phyloP scores from a whole-genome alignment of 92 coral and sea anemone species.

The Phymanthus crucifer region DNA sequence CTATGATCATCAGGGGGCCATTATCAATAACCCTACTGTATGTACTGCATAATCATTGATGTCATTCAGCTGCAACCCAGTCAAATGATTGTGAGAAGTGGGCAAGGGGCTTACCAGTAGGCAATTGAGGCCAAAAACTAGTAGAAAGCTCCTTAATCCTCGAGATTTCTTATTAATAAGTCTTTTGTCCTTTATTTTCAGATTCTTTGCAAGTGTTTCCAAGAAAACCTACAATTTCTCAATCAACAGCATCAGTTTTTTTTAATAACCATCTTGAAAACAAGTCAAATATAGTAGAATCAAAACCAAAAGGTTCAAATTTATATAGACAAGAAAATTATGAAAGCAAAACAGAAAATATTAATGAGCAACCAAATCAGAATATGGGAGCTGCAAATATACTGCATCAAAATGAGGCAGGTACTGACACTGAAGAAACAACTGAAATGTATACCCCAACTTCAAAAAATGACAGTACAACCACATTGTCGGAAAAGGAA shows the following conservation, averaged over 20 bases:
- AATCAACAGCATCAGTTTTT: neutral
- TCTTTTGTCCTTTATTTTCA: neutral
- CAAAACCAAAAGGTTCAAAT: neutral
- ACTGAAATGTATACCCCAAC: neutral
- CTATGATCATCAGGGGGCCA: too few species aligned
- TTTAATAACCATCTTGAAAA: neutral
- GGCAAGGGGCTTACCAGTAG: too few species aligned
- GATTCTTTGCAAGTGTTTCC: slow-evolving; percentile 3
- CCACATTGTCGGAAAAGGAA: neutral
- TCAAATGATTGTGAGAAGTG: too few species aligned
- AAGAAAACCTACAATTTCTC: neutral
- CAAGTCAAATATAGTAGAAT: neutral
- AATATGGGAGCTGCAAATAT: neutral
- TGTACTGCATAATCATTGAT: too few species aligned
- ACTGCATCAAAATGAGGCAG: neutral
- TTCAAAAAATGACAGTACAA: neutral
- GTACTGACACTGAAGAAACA: neutral
- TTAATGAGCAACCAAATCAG: neutral
- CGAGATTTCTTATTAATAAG: neutral
- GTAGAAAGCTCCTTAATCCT: too few species aligned
- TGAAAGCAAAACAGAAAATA: neutral
- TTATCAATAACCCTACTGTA: too few species aligned
- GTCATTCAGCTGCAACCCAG: too few species aligned
- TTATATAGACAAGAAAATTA: slow-evolving; percentile 1
- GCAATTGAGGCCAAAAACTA: too few species aligned